Conservation (phyloP, 1,140 invertebrate species). For the Glossosoma conforme region DNA sequence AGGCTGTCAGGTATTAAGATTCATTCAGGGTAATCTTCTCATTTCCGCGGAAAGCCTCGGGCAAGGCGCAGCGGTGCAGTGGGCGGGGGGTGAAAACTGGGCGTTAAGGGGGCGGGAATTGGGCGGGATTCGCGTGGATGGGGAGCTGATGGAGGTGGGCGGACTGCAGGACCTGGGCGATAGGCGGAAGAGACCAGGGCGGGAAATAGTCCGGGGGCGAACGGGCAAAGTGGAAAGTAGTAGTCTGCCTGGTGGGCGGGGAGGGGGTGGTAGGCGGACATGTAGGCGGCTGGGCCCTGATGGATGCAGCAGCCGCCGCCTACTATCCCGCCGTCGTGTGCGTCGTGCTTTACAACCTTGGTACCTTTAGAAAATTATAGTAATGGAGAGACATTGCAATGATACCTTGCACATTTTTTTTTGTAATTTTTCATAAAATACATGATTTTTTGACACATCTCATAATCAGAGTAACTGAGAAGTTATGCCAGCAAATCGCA, state of each 20-base stretch:
- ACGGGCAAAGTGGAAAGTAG: no score
- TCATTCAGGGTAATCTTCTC: neutral
- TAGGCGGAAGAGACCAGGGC: no score
- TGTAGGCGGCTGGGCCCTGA: slow-evolving; percentile 13
- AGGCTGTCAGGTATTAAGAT: neutral
- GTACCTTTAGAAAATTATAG: slow-evolving; percentile 13
- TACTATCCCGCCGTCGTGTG: neutral
- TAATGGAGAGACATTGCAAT: no score
- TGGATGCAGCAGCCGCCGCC: slow-evolving; percentile 20
- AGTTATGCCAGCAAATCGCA: no score
- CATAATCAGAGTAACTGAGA: no score
- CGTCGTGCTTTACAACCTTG: slow-evolving; percentile 9
- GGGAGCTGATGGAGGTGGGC: neutral
- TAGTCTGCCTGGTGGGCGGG: no score
- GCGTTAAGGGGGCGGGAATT: slow-evolving; percentile 5
- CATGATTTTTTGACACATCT: no score
- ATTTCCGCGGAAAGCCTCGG: slow-evolving; percentile 1
- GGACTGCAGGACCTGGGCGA: no score
- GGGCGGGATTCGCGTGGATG: neutral
- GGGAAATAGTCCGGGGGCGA: no score
- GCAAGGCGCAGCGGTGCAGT: neutral
- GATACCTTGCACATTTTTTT: no score
- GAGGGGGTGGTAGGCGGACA: no score
- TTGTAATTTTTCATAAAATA: no score
- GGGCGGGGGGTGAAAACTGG: neutral